Conservation (phyloP, 2,888 invertebrate species). For the Drosophila mettleri region DNA sequence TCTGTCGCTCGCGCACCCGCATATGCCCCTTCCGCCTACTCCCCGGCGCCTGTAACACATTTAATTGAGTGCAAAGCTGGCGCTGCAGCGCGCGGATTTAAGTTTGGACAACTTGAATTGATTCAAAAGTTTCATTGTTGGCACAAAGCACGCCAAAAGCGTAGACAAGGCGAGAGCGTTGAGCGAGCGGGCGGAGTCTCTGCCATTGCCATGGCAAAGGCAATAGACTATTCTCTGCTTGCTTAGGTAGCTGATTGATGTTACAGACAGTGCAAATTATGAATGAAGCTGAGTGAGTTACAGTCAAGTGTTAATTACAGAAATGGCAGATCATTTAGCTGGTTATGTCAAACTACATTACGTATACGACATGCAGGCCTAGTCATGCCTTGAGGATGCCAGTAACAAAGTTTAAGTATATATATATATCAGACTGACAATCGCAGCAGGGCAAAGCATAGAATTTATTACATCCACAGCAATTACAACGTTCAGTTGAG, state of each 20-base stretch:
- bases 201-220: constrained; percentile 27
- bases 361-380: constrained; percentile 29
- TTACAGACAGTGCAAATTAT: constrained; percentile 44
- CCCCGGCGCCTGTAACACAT: constrained; percentile 33
- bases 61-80: constrained; percentile 80
- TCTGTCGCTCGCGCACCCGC: background rate
- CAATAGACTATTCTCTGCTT: constrained; percentile 7
- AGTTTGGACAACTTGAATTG: constrained; percentile 78
- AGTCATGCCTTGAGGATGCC: constrained; percentile 25
- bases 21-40: background rate
- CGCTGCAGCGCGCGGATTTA: constrained; percentile 67
- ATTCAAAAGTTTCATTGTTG: constrained; percentile 77
- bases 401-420: constrained; percentile 62
- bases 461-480: constrained; percentile 66
- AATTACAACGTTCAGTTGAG: constrained; percentile 45
- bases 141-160: constrained; percentile 46
- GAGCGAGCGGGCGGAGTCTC: background rate
- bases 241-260: constrained; percentile 61
- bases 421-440: constrained; percentile 73
- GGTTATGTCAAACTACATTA: constrained; percentile 16
- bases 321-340: constrained; percentile 14
- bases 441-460: constrained; percentile 63
- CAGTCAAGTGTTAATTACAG: constrained; percentile 27
- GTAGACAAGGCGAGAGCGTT: background rate
- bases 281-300: constrained; percentile 22